phyloP scores from a whole-genome alignment of 2,888 invertebrate genomes.

The Ophion costatus region DNA sequence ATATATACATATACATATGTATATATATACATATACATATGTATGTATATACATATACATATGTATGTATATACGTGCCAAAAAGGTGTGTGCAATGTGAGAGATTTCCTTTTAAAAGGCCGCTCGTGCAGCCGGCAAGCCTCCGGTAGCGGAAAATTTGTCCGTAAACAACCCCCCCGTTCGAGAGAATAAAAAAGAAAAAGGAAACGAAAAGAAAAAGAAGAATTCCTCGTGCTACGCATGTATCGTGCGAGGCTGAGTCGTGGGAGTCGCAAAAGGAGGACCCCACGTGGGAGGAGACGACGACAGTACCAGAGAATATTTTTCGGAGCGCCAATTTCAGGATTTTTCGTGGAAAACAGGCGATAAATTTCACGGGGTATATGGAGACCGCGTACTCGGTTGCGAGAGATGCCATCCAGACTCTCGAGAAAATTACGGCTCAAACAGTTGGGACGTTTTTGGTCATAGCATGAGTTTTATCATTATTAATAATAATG shows the following conservation, averaged over 20 bases:
- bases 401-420: neutral
- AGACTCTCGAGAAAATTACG: neutral
- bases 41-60: neutral
- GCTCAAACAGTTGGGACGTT: no score
- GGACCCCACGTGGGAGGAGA: neutral
- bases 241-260: neutral
- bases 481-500: neutral
- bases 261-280: slow-evolving; percentile 1
- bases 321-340: slow-evolving; percentile 15
- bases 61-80: slow-evolving; percentile 42
- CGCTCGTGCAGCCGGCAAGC: slow-evolving; percentile 62
- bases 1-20: neutral
- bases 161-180: slow-evolving; percentile 58
- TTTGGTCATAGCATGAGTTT: neutral
- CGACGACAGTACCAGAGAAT: neutral
- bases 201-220: slow-evolving; percentile 17
- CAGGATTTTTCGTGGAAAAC: slow-evolving; percentile 38
- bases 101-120: slow-evolving; percentile 53
- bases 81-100: slow-evolving; percentile 41
- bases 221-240: slow-evolving; percentile 11
- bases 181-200: slow-evolving; percentile 4
- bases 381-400: neutral
- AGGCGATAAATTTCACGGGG: slow-evolving; percentile 45
- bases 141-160: slow-evolving; percentile 59
- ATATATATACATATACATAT: slow-evolving; percentile 14